Percentiles rank a stretch among this genome's conserved stretches.
Conservation (phyloP, 2,888 invertebrate species). For the Marronus borbonicus region DNA sequence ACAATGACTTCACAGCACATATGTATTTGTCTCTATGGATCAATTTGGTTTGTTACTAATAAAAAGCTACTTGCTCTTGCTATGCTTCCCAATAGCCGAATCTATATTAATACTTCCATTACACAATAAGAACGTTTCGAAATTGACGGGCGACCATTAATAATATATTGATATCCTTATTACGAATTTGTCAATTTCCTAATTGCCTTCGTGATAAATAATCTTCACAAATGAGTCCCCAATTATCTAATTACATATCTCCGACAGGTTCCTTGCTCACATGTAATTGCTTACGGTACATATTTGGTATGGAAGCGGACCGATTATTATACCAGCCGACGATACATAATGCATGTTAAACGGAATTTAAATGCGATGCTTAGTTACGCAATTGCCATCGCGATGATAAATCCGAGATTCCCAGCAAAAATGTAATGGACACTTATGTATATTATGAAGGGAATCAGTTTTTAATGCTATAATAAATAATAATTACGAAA, state of each 20-base stretch:
- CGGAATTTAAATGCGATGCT: constrained; percentile 20
- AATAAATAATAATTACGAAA: constrained; percentile 13
- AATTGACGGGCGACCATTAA: constrained; percentile 3
- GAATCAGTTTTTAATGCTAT: constrained; percentile 8
- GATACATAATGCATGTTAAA: constrained; percentile 15
- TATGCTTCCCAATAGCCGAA: too few species aligned
- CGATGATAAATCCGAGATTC: constrained; percentile 1
- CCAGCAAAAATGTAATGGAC: constrained; percentile 6
- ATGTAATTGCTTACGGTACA: constrained; percentile 22
- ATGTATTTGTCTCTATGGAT: too few species aligned
- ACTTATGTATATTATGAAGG: constrained; percentile 1
- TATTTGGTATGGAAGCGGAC: constrained; percentile 20
- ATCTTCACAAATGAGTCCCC: constrained; percentile 23
- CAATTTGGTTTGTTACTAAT: too few species aligned
- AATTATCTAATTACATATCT: constrained; percentile 41
- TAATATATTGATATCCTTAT: constrained; percentile 22
- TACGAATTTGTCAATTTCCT: constrained; percentile 32
- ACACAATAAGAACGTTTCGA: background rate
- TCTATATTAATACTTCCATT: too few species aligned
- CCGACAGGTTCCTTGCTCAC: constrained; percentile 7
- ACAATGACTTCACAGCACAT: too few species aligned
- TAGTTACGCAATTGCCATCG: constrained; percentile 20
- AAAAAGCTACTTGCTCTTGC: too few species aligned
- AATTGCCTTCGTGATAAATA: constrained; percentile 37
- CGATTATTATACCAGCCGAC: background rate